Percentiles rank a stretch among this genome's conserved stretches.
These are phyloP conservation scores for Isichthys henryi DNA, from an alignment of 2,113 vertebrate genomes.

Conservation along the genomic window DNA sequence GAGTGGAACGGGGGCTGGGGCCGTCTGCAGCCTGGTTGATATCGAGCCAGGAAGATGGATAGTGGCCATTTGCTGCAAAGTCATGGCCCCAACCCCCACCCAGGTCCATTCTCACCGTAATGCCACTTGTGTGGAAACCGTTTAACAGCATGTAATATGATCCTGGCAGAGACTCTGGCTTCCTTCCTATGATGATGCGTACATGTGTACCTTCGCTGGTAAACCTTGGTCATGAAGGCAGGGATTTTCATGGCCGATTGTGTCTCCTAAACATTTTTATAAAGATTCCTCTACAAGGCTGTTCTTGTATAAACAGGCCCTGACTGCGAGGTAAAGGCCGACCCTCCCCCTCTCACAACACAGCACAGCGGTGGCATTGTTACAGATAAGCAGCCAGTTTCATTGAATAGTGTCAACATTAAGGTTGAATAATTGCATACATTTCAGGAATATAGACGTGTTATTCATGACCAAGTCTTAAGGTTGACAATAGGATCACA, in stretches of 20 bases:
- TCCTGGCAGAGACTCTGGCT: neutral
- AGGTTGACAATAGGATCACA: neutral
- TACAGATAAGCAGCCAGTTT: neutral
- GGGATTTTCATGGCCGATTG: neutral
- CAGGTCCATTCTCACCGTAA: neutral
- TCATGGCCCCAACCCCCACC: neutral
- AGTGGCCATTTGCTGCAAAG: neutral
- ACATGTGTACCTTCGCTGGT: neutral
- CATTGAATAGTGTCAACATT: neutral
- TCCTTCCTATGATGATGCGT: neutral
- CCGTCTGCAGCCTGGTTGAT: neutral
- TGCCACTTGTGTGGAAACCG: neutral
- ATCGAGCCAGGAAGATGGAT: neutral
- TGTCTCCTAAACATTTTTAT: neutral
- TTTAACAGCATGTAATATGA: neutral
- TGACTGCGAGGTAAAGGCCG: neutral
- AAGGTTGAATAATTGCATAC: neutral
- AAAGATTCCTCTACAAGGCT: neutral
- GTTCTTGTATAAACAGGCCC: constrained; percentile 2
- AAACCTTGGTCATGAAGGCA: neutral
- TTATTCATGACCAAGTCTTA: neutral
- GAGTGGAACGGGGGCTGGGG: neutral
- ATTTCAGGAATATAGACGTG: neutral
- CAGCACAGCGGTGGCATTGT: neutral
- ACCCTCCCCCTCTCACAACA: neutral